Evolutionary conservation across 2,888 invertebrate species (phyloP).

Genomic region (Strigamia crassipes): DNA sequence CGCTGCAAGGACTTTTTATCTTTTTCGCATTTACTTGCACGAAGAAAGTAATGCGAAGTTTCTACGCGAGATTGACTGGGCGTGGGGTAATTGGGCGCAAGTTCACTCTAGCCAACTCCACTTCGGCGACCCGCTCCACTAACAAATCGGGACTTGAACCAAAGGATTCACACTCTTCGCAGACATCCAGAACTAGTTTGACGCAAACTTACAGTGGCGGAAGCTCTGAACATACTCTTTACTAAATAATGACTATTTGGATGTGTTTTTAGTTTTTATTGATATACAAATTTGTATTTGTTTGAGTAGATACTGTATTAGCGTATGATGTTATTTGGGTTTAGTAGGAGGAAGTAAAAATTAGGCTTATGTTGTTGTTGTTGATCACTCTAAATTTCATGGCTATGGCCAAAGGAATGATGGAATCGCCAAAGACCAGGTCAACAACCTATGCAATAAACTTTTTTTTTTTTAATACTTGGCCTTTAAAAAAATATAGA

Average conservation of each 20-base stretch:
- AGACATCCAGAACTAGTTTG: conserved; percentile 49
- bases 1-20: conserved; percentile 63
- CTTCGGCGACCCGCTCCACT: conserved; percentile 8
- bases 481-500: no score
- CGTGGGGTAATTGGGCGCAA: neutral
- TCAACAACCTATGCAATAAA: no score
- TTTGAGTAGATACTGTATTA: no score
- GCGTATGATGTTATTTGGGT: no score
- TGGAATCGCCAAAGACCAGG: no score
- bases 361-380: no score
- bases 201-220: conserved; percentile 43
- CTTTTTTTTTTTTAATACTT: no score
- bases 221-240: conserved; percentile 14
- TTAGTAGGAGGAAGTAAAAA: no score
- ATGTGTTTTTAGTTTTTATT: no score
- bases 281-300: no score
- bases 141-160: conserved; percentile 50
- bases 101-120: conserved; percentile 33
- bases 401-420: no score
- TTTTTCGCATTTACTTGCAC: conserved; percentile 63
- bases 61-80: neutral
- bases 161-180: conserved; percentile 51
- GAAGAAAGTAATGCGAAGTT: conserved; percentile 56
- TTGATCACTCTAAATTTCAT: no score
- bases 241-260: neutral